Percentiles rank a stretch among this genome's conserved stretches.
Evolutionary conservation across 2,113 vertebrate genomes (phyloP).

Genomic region (Uria lomvia): DNA sequence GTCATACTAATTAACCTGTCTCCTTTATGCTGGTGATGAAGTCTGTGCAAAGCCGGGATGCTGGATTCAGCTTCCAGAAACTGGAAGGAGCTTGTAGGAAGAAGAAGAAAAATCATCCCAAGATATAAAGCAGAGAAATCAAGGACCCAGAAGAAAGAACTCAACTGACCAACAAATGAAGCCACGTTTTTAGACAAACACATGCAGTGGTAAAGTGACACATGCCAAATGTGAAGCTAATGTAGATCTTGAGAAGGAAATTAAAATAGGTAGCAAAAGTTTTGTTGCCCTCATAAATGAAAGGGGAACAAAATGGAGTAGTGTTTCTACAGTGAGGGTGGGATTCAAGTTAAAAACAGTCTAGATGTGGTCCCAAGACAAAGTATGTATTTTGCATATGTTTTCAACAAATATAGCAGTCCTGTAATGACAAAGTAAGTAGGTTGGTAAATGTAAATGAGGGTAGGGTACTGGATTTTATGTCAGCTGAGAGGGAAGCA

Average conservation of each 20-base stretch:
- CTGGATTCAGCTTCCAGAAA: not conserved
- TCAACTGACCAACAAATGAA: not conserved
- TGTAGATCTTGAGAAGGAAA: not conserved
- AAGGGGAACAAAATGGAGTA: not conserved
- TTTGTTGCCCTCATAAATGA: not conserved
- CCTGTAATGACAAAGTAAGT: not conserved
- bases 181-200: not conserved
- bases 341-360: rapidly evolving
- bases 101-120: not conserved
- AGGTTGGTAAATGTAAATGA: not conserved
- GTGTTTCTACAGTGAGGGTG: not conserved
- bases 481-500: not conserved
- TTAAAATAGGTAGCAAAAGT: not conserved
- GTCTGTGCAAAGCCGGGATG: not conserved
- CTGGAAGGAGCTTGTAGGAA: not conserved
- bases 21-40: not conserved
- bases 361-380: not conserved
- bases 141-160: not conserved
- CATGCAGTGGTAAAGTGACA: not conserved
- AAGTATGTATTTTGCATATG: not conserved
- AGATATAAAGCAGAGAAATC: not conserved
- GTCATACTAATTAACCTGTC: not conserved
- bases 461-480: not conserved
- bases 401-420: not conserved
- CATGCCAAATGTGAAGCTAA: not conserved